Evolutionary conservation across 1,140 invertebrate species (phyloP), one percentile per base, ranked within the genome.

Genomic region (Battus philenor): DNA sequence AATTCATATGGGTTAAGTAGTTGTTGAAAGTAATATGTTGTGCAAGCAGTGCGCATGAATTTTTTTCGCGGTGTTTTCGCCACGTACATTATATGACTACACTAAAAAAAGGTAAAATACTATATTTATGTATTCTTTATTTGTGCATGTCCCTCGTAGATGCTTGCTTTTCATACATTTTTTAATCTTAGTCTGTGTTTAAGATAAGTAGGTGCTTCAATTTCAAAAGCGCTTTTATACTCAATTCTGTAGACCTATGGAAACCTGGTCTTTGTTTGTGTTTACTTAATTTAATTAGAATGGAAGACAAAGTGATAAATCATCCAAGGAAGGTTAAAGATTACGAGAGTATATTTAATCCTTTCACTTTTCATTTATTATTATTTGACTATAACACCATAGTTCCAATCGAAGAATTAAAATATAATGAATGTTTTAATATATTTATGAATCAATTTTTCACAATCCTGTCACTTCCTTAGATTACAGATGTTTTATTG

Each of bases 261-360:
- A 53, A 57, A 57, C 57, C 58, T 62, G 50, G 52, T 50, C 49
- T 60, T 57, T 57, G 59, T 62, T 56, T 39, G 20, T 48, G 48
- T 56, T 62, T 55, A 54, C 43, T 59, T 54, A 43, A 53, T 52
- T 63, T 53, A 54, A 57, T 54, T 56, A 59, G 51, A 36, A 46
- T 41, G 15, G 16, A 41, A 12, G 22, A 13, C 7, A 26, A 38
- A 39, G 15, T 26, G 10, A 39, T 39, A 39, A 39, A 39, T 39
- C 22, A 39, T 39, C 22, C 20, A 7, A 22, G 17, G 6, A 12
- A 39, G 20, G 2, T 39, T 39, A 26, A 24, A 10, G 9, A 34
- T 34, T 20, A 20, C 18, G 6, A 20, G 6, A 20, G 2, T 2
- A 3, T 20, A 3, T 20, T 20, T 20, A 20, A 3, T 20, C 18